A percentile compares a stretch with the other conserved stretches of the same genome.
Evolutionary conservation across 2,113 vertebrate species (phyloP).

Genomic region (Caretta caretta): DNA sequence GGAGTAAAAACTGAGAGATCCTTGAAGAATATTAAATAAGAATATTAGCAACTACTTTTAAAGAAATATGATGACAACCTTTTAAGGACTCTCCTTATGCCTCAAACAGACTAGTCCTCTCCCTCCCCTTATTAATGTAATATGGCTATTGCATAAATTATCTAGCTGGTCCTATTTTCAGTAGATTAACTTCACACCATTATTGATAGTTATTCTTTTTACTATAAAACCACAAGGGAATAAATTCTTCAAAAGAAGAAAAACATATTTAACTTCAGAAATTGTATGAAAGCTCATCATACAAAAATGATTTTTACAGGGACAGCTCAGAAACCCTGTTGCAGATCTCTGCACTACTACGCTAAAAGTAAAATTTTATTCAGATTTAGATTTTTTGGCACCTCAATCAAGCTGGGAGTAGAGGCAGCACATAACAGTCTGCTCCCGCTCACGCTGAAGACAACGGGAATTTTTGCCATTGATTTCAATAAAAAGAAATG

Average conservation of each 20-base stretch:
- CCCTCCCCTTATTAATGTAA: not conserved
- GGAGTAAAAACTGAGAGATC: not conserved
- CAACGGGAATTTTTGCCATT: not conserved
- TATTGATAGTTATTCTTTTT: conserved; percentile 14
- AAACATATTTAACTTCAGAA: conserved; percentile 38
- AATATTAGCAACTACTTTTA: not conserved
- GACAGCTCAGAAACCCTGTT: not conserved
- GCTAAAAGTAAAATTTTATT: not conserved
- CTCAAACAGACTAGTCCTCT: not conserved
- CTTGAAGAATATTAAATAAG: not conserved
- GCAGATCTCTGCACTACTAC: conserved; percentile 16
- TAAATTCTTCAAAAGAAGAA: conserved; percentile 42
- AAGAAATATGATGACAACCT: not conserved
- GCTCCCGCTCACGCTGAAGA: not conserved
- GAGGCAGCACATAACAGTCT: not conserved
- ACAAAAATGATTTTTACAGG: conserved; percentile 22
- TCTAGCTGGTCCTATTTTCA: conserved; percentile 25
- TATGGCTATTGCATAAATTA: not conserved
- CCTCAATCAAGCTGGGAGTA: not conserved
- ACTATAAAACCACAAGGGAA: conserved; percentile 16
- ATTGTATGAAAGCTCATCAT: not conserved
- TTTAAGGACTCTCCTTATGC: not conserved
- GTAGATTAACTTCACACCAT: not conserved
- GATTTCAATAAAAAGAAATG: not conserved
- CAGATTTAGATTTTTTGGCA: conserved; percentile 16